Evolutionary conservation across 2,113 vertebrate genomes (phyloP), one percentile per base, ranked within the genome.

Genomic region (Lepisosteus oculatus): DNA sequence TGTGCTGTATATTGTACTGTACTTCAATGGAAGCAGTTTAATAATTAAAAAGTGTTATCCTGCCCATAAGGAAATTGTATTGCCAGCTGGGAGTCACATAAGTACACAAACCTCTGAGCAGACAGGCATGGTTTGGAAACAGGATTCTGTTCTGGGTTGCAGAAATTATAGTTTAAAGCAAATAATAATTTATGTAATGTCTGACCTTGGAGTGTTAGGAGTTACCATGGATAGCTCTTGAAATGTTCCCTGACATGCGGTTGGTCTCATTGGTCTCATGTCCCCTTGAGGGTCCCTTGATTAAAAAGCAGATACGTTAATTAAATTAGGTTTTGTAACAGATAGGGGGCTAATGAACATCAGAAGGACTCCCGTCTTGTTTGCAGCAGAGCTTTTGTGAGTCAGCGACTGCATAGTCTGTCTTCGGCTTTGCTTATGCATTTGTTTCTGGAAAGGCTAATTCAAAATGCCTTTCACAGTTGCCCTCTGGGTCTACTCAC

Each of bases 241-340:
- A 87, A 85, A 85, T 82, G 79, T 78, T 77, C 86, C 86, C 85
- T 85, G 82, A 85, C 81, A 81, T 78, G 83, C 85, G 82, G 82
- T 83, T 84, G 80, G 75, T 72, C 84, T 82, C 83, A 82, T 76
- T 77, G 85, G 78, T 77, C 83, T 65, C 80, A 80, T 83, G 86
- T 80, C 82, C 85, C 84, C 82, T 62, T 41, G 74, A 84, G 84
- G 80, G 86, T 76, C 74, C 61, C 78, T 78, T 83, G 82, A 83
- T 86, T 85, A 85, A 85, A 88, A 82, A 79, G 80, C 80, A 86
- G 82, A 90, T 78, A 74, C 84, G 77, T 86, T 88, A 66, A 86
- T 89, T 86, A 80, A 87, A 86, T 90, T 86, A 86, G 79, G 78
- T 71, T 83, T 84, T 78, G 81, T 76, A 77, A 63, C 75, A 82